These are phyloP conservation scores for Drosophila nr. perissopoda DNA, from an alignment of 2,888 invertebrate genomes.

Conservation along the genomic window DNA sequence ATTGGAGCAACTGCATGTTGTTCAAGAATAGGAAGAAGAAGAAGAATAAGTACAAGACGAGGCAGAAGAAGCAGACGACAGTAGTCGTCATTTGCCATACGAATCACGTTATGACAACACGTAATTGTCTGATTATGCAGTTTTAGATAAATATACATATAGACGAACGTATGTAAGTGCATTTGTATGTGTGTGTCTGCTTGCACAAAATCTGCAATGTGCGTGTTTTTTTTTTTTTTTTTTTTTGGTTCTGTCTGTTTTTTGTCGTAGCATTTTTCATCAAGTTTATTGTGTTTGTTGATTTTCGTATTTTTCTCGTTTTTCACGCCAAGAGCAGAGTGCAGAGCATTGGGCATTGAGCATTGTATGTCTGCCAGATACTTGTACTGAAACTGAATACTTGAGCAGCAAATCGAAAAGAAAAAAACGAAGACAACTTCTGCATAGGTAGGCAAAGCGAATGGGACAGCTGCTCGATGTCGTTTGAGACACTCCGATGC, in stretches of 20 bases:
- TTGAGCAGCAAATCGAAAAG: conserved; percentile 17
- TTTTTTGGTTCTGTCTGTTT: conserved; percentile 5
- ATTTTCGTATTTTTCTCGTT: conserved; percentile 21
- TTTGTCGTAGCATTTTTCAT: conserved; percentile 46
- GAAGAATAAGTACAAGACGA: background rate
- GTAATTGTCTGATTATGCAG: conserved; percentile 61
- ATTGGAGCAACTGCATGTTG: conserved; percentile 28
- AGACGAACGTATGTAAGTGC: conserved; percentile 11
- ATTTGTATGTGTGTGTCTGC: conserved; percentile 32
- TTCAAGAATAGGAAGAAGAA: conserved; percentile 4
- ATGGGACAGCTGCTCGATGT: conserved; percentile 64
- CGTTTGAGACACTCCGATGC: conserved; percentile 11
- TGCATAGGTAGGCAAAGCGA: conserved; percentile 75
- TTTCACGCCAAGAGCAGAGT: conserved; percentile 31
- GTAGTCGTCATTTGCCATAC: conserved; percentile 12
- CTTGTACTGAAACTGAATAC: conserved; percentile 57
- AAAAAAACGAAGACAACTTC: conserved; percentile 38
- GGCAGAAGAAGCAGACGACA: background rate
- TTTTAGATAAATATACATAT: conserved; percentile 20
- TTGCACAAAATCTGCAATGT: conserved; percentile 57
- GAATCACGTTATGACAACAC: conserved; percentile 39
- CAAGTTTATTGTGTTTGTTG: conserved; percentile 39
- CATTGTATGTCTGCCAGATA: conserved; percentile 40
- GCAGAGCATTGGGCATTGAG: conserved; percentile 14
- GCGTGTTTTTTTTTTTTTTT: conserved; percentile 45